Evolutionary conservation across 2,797 vertebrate species (phyloP).

Genomic region (Oophaga sylvatica): DNA sequence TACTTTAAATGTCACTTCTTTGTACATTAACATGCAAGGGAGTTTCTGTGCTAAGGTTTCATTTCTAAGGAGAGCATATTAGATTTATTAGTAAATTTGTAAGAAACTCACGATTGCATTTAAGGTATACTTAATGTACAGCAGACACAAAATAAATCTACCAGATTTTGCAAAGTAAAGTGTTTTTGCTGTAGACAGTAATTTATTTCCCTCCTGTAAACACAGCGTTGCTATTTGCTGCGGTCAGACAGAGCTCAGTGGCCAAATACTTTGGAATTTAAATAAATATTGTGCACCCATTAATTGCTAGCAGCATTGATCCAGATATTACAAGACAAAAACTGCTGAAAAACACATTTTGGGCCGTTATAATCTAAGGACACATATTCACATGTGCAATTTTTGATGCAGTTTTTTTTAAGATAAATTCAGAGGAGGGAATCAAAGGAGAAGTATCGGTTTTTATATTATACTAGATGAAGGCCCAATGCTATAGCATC

Average conservation of each 20-base stretch:
- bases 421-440: too few relatives aligned
- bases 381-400: not conserved
- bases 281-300: not conserved
- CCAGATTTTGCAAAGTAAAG: not conserved
- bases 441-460: too few relatives aligned
- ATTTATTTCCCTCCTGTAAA: not conserved
- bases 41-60: not conserved
- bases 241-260: not conserved
- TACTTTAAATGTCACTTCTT: slow-evolving; percentile 13
- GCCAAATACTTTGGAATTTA: not conserved
- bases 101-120: not conserved
- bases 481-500: too few relatives aligned
- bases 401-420: too few relatives aligned
- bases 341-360: not conserved
- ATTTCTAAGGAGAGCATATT: not conserved
- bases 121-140: slow-evolving; percentile 8
- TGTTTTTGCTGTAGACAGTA: not conserved
- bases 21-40: not conserved
- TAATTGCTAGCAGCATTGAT: not conserved
- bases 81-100: not conserved
- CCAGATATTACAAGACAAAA: not conserved
- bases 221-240: not conserved
- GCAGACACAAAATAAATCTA: not conserved
- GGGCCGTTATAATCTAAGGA: not conserved
- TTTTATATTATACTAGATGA: too few relatives aligned